phyloP scores from a whole-genome alignment of 2,113 vertebrate genomes.

The Hystrix brachyura region DNA sequence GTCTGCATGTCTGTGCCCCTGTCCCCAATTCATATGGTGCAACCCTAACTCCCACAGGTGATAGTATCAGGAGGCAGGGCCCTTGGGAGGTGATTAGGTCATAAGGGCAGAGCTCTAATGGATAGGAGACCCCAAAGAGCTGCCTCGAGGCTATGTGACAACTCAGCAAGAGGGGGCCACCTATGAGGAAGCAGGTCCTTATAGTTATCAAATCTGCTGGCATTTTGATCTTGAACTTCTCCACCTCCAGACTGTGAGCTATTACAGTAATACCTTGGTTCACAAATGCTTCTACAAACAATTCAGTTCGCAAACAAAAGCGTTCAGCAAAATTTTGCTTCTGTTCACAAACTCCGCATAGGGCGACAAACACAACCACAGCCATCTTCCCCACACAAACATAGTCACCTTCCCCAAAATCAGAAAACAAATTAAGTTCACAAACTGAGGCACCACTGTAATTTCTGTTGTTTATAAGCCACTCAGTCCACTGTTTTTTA shows the following conservation, averaged over 20 bases:
- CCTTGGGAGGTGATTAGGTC: too few species aligned
- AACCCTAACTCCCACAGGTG: neutral
- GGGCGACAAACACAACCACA: neutral
- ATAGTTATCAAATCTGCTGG: neutral
- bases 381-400: neutral
- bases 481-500: neutral
- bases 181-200: neutral
- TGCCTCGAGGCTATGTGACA: neutral
- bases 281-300: neutral
- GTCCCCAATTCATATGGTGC: neutral
- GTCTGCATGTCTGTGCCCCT: neutral
- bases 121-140: neutral
- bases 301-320: neutral
- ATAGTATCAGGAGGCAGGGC: neutral
- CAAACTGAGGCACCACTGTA: neutral
- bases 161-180: neutral
- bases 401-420: neutral
- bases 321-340: neutral
- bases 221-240: neutral
- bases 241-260: neutral
- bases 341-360: neutral
- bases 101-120: neutral
- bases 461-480: neutral
- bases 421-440: neutral
- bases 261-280: neutral